Base-by-base conservation (phyloP, 2,113 vertebrate species). In the Athene noctua region DNA sequence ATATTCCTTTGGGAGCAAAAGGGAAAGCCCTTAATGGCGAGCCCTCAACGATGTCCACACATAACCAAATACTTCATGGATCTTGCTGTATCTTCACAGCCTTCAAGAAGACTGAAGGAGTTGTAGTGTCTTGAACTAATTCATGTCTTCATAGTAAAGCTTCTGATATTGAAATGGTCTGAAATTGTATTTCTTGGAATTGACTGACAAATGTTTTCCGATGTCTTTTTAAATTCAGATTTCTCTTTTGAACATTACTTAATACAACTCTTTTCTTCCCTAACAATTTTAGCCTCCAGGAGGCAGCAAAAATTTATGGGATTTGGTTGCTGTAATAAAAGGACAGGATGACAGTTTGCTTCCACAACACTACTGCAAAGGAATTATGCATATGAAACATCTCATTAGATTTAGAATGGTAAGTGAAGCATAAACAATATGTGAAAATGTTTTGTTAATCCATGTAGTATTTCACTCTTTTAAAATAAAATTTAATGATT, bases 371-470 rank as follows among this genome's bases (percentile, higher is more conserved):
- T 99, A 99, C 96, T 97, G 98, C 93, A 99, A 99, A 96, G 99
- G 99, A 78, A 98, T 99, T 94, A 99, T 99, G 99, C 99, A 99
- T 93, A 98, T 98, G 98, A 99, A 99, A 87, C 99, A 99, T 92
- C 98, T 99, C 73, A 87, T 99, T 86, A 99, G 99, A 96, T 99
- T 99, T 94, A 99, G 98, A 98, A 99, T 97, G 17, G 99, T 99
- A 95, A 98, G 99, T 97, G 72, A 80, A 78, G 18, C 11, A 14
- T 87, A 59, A 75, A 58, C 0, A 3, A 13, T 51, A 42, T 19
- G 11, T 72, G 47, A 49, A 84, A 83, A 40, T 86, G 15, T 4
- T 68, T 71, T 71, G 32, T 63, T 90, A n/a, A 27, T 67, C 36
- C 11, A 5, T 34, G 8, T 29, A 65, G 27, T 29, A 18, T 83